Percentiles rank a stretch among this genome's conserved stretches.
Conservation (phyloP, 2,797 vertebrate species). For the Huso huso region DNA sequence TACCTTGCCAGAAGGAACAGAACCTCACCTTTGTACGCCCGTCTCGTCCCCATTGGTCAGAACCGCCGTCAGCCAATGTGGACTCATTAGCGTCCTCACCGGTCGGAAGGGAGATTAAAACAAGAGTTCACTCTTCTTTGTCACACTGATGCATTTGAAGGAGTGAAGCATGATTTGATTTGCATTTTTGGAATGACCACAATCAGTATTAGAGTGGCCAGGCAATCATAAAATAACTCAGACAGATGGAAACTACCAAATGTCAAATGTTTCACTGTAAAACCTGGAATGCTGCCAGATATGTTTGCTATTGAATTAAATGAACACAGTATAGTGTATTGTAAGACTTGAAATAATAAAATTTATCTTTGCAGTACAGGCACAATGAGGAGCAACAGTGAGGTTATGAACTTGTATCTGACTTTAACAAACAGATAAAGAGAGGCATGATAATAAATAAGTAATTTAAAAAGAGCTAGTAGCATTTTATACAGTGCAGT, state of each 20-base stretch:
- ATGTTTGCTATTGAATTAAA: constrained; percentile 22
- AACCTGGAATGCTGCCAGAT: constrained; percentile 14
- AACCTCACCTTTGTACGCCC: no score
- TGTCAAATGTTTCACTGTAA: constrained; percentile 12
- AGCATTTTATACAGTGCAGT: constrained; percentile 3
- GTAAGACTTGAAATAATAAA: constrained; percentile 18
- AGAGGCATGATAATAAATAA: constrained; percentile 23
- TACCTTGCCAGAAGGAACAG: no score
- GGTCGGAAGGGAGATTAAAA: no score
- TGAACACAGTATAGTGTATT: constrained; percentile 11
- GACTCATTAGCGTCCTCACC: no score
- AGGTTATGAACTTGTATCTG: constrained; percentile 25
- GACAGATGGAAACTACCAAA: constrained; percentile 28
- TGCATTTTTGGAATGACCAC: constrained; percentile 24
- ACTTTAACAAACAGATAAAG: constrained; percentile 26
- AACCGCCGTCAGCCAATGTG: no score
- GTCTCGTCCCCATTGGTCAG: no score
- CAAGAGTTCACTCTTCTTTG: no score
- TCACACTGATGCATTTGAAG: constrained; percentile 25
- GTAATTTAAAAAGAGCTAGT: constrained; percentile 10
- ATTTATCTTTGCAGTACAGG: constrained; percentile 32
- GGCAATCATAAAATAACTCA: constrained; percentile 14
- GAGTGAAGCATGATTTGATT: constrained; percentile 31
- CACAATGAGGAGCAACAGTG: constrained; percentile 25
- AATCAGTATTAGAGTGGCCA: constrained; percentile 20